Base-by-base conservation (phyloP, 2,888 invertebrate species). In the Cremastinae sp. region DNA sequence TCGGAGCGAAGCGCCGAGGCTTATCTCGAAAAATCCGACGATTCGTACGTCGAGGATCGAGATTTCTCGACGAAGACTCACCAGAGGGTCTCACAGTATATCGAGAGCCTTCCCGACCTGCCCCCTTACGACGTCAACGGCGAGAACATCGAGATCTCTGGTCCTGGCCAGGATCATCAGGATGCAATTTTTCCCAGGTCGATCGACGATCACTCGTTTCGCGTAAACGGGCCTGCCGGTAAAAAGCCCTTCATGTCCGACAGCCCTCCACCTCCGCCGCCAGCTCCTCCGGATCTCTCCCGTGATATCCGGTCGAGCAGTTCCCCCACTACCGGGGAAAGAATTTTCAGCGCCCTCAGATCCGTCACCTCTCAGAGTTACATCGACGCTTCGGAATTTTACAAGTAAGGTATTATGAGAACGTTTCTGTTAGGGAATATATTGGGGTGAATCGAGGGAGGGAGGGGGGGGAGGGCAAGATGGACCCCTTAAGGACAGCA, bases 381-480 rank as follows among this genome's bases (percentile, higher is more conserved):
- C 78, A 88, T 89, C 74, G 88, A 89, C 47, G 88, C 88, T 9
- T 86, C 88, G 43, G 89, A 89, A 68, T 89, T 89, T 83, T 89
- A 88, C 82, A 89, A 89, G 89, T 89, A 75, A 75, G 82, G 79
- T 18, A 16, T 41, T n/a, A n/a, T n/a, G n/a, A n/a, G n/a, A n/a
- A n/a, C n/a, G n/a, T n/a, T n/a, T n/a, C n/a, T n/a, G n/a, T n/a
- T n/a, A n/a, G n/a, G n/a, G n/a, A n/a, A n/a, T n/a, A n/a, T n/a
- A n/a, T n/a, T n/a, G n/a, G n/a, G n/a, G n/a, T n/a, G n/a, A n/a
- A n/a, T n/a, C n/a, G n/a, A n/a, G n/a, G n/a, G n/a, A n/a, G n/a
- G n/a, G n/a, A n/a, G n/a, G n/a, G n/a, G n/a, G n/a, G n/a, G n/a
- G n/a, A n/a, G n/a, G n/a, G n/a, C n/a, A n/a, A n/a, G n/a, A n/a